Evolutionary conservation across 2,888 invertebrate species (phyloP).

Genomic region (Emesis furor): DNA sequence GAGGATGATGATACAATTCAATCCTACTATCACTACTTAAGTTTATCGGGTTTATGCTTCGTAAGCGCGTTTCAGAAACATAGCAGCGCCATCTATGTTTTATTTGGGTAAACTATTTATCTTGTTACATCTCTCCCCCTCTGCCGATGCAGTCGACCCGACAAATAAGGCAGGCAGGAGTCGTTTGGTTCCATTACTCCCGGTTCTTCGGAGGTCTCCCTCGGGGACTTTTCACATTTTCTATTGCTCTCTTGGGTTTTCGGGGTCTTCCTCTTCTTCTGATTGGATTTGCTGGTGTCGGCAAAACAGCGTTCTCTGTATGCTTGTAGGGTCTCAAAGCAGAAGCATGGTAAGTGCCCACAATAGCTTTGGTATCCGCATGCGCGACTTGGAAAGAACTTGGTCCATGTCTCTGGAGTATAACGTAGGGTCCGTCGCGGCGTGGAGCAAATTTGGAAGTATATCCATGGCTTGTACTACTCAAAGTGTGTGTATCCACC

Average conservation of each 20-base stretch:
- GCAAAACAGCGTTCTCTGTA: background rate
- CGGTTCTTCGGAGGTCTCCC: too few species aligned
- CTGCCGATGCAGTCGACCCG: background rate
- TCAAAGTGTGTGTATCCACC: conserved; percentile 41
- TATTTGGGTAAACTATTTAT: too few species aligned
- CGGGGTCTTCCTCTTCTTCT: conserved; percentile 28
- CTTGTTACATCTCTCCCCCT: background rate
- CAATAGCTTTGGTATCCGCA: background rate
- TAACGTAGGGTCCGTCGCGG: conserved; percentile 77
- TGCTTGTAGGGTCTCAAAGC: conserved; percentile 11
- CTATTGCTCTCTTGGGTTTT: too few species aligned
- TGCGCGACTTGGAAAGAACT: conserved; percentile 44
- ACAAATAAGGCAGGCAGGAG: background rate
- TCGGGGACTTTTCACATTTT: too few species aligned
- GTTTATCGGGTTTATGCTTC: too few species aligned
- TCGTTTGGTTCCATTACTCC: too few species aligned
- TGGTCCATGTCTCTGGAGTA: conserved; percentile 46
- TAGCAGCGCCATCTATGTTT: too few species aligned
- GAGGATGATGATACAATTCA: too few species aligned
- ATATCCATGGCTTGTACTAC: conserved; percentile 44
- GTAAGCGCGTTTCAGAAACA: too few species aligned
- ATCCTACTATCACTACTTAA: too few species aligned
- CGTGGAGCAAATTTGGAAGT: conserved; percentile 76
- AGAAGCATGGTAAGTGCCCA: conserved; percentile 28
- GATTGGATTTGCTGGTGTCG: conserved; percentile 11